These are phyloP conservation scores for Drosophila quinaria DNA, from an alignment of 2,888 invertebrate genomes.

Conservation along the genomic window DNA sequence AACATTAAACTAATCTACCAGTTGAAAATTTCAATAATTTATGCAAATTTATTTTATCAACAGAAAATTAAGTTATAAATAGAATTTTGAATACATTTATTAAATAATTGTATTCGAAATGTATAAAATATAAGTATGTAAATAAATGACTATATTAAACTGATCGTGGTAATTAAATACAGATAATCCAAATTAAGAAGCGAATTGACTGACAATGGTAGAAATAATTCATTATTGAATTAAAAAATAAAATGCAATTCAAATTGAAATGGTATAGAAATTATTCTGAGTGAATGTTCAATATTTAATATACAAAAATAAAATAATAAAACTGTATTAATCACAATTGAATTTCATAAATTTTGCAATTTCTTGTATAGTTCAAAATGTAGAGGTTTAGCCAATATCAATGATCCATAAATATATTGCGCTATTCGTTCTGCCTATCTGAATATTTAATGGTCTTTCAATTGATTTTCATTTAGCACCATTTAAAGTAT, in stretches of 20 bases:
- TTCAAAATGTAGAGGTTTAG: not conserved
- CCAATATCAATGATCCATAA: not conserved
- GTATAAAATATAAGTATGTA: too few species aligned
- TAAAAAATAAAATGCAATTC: not conserved
- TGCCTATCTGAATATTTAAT: conserved; percentile 18
- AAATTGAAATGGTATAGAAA: not conserved
- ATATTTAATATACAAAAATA: not conserved
- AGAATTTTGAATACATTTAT: too few species aligned
- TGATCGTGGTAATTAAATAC: too few species aligned
- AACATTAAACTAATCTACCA: conserved; percentile 12
- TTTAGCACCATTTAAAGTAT: conserved; percentile 11
- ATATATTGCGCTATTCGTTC: conserved; percentile 8
- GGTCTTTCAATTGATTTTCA: conserved; percentile 12
- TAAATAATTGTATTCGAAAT: too few species aligned
- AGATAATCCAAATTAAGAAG: too few species aligned
- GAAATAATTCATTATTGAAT: not conserved
- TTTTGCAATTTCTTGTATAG: not conserved
- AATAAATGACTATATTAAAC: too few species aligned
- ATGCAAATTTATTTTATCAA: conserved; percentile 19
- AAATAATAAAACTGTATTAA: not conserved
- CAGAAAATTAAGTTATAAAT: not conserved
- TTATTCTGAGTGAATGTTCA: not conserved
- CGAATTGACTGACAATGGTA: too few species aligned
- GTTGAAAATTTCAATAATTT: conserved; percentile 13
- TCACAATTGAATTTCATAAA: not conserved